phyloP scores from a whole-genome alignment of 2,888 invertebrate genomes.

The Lissonota sp. region DNA sequence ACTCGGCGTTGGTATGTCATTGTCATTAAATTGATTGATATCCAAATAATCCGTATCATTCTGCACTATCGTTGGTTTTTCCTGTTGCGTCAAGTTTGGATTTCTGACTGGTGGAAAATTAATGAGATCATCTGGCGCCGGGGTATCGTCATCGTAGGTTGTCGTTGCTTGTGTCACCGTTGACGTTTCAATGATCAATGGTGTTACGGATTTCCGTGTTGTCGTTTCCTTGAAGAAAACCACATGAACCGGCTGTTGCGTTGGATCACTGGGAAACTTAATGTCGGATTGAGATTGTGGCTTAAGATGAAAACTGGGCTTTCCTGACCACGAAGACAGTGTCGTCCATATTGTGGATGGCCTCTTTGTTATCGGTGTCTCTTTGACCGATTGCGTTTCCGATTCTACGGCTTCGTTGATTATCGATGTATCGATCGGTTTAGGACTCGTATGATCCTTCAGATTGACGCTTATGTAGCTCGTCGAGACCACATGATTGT shows the following conservation, averaged over 20 bases:
- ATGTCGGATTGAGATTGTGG: slow-evolving; percentile 68
- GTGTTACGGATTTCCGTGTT: slow-evolving; percentile 40
- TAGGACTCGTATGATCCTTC: slow-evolving; percentile 74
- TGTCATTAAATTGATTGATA: slow-evolving; percentile 85
- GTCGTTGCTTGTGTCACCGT: slow-evolving; percentile 55
- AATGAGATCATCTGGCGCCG: slow-evolving; percentile 88
- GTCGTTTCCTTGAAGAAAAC: slow-evolving; percentile 68
- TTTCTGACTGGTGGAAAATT: slow-evolving; percentile 95
- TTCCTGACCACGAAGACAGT: slow-evolving; percentile 75
- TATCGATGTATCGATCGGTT: slow-evolving; percentile 12
- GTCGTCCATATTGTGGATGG: slow-evolving; percentile 78
- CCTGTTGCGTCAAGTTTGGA: slow-evolving; percentile 89
- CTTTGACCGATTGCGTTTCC: neutral
- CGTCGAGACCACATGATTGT: slow-evolving; percentile 79
- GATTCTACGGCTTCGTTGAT: slow-evolving; percentile 28
- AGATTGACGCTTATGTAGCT: slow-evolving; percentile 81
- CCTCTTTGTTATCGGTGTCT: slow-evolving; percentile 64
- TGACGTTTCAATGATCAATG: neutral
- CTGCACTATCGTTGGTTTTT: slow-evolving; percentile 81
- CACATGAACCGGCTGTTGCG: slow-evolving; percentile 60
- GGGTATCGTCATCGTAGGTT: slow-evolving; percentile 86
- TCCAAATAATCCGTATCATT: slow-evolving; percentile 68
- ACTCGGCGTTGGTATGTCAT: slow-evolving; percentile 90
- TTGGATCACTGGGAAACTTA: slow-evolving; percentile 54
- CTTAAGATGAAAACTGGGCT: slow-evolving; percentile 78